These are phyloP conservation scores for Hyalella azteca DNA, from an alignment of 2,888 invertebrate species.

Conservation along the genomic window DNA sequence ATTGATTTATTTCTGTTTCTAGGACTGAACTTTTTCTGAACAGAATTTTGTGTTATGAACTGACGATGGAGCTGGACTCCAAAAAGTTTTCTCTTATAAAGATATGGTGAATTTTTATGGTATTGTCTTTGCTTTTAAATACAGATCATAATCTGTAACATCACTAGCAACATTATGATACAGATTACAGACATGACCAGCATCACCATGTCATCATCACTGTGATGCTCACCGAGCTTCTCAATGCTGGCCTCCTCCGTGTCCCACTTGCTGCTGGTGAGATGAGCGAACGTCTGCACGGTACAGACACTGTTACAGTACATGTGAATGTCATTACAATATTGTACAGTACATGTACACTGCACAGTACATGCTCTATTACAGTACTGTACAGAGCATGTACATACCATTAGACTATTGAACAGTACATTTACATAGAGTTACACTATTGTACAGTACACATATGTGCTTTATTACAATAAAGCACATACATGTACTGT, in stretches of 20 bases:
- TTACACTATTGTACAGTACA: background rate
- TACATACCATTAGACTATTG: background rate
- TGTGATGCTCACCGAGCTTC: constrained; percentile 77
- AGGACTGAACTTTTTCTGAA: too few relatives aligned
- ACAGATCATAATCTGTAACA: too few relatives aligned
- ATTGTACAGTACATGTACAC: background rate
- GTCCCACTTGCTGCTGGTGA: constrained; percentile 80
- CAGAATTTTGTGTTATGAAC: too few relatives aligned
- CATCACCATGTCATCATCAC: background rate
- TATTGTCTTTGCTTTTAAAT: too few relatives aligned
- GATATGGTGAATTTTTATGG: too few relatives aligned
- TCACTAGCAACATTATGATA: too few relatives aligned
- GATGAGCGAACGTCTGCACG: constrained; percentile 55
- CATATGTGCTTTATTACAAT: background rate
- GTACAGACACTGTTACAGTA: constrained; percentile 29
- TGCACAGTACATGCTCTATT: background rate
- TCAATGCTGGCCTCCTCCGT: constrained; percentile 75
- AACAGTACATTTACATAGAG: background rate
- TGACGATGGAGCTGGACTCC: too few relatives aligned
- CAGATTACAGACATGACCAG: background rate
- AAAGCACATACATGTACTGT: background rate
- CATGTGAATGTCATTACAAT: background rate
- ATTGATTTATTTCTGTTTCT: too few relatives aligned
- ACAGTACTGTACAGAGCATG: background rate
- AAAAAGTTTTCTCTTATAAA: too few relatives aligned